These are phyloP conservation scores for Ibidorhyncha struthersii DNA, from an alignment of 2,113 vertebrate species.

Conservation along the genomic window DNA sequence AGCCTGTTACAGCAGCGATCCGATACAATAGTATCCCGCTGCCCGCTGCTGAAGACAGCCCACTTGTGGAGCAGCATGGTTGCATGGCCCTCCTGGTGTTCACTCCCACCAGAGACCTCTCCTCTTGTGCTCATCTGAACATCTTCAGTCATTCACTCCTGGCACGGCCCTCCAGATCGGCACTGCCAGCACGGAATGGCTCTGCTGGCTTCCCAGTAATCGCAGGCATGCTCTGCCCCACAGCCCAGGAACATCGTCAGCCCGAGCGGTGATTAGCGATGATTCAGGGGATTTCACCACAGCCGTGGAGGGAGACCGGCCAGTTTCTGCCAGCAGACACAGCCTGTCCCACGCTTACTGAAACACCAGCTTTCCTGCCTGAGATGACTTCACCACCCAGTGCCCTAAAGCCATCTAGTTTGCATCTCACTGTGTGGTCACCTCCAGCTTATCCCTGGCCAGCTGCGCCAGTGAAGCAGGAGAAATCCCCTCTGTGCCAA, in stretches of 20 bases:
- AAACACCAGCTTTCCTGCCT: not conserved
- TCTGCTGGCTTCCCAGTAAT: fast-evolving
- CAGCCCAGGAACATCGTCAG: not conserved
- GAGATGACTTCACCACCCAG: not conserved
- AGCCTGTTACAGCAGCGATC: not conserved
- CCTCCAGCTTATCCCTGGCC: not conserved
- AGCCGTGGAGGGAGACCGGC: not conserved
- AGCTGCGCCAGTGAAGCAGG: not conserved
- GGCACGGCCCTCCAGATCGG: fast-evolving
- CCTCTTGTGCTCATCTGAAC: not conserved
- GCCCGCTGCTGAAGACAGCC: not conserved
- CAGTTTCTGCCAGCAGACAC: not conserved
- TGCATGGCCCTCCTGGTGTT: not conserved
- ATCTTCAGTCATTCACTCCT: fast-evolving
- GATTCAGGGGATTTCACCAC: constrained; percentile 35
- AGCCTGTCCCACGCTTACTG: not conserved
- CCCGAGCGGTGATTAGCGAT: fast-evolving
- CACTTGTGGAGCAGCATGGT: not conserved
- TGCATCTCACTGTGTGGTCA: not conserved
- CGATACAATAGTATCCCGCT: fast-evolving
- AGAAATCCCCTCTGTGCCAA: not conserved
- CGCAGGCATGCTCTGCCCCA: not conserved
- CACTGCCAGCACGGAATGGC: fast-evolving
- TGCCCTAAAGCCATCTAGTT: not conserved
- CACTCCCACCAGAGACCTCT: not conserved